These are phyloP conservation scores for Coregonus suidteri DNA, from an alignment of 2,797 vertebrate genomes.

Conservation along the genomic window DNA sequence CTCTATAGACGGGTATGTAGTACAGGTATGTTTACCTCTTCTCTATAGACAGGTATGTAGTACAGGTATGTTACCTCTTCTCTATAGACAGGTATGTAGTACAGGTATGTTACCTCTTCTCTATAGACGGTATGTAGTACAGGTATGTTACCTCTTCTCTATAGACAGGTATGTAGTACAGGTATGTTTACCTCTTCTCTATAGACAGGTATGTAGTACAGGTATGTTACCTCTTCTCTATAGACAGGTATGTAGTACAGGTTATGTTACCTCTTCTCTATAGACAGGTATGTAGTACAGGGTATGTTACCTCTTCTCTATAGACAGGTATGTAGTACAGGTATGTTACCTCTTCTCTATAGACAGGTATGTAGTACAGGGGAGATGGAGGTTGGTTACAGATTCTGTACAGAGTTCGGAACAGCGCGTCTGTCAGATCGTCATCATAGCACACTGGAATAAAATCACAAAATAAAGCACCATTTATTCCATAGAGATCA, in stretches of 20 bases:
- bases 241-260: neutral
- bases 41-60: too few species aligned
- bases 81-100: too few species aligned
- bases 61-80: too few species aligned
- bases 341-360: slow-evolving; percentile 85
- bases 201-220: too few species aligned
- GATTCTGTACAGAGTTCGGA: slow-evolving; percentile 81
- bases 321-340: slow-evolving; percentile 71
- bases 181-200: too few species aligned
- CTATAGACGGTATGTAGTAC: too few species aligned
- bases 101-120: too few species aligned
- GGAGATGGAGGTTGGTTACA: slow-evolving; percentile 71
- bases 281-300: slow-evolving; percentile 71
- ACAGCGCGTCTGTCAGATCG: slow-evolving; percentile 87
- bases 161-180: too few species aligned
- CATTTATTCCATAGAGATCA: neutral
- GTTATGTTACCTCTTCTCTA: slow-evolving; percentile 85
- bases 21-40: too few species aligned
- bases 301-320: slow-evolving; percentile 85
- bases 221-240: too few species aligned
- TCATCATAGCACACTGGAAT: slow-evolving; percentile 91
- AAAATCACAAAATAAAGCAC: neutral
- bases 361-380: slow-evolving; percentile 80
- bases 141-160: too few species aligned
- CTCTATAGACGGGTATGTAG: too few species aligned